phyloP scores from a whole-genome alignment of 2,113 vertebrate genomes.

The Tympanuchus pallidicinctus region DNA sequence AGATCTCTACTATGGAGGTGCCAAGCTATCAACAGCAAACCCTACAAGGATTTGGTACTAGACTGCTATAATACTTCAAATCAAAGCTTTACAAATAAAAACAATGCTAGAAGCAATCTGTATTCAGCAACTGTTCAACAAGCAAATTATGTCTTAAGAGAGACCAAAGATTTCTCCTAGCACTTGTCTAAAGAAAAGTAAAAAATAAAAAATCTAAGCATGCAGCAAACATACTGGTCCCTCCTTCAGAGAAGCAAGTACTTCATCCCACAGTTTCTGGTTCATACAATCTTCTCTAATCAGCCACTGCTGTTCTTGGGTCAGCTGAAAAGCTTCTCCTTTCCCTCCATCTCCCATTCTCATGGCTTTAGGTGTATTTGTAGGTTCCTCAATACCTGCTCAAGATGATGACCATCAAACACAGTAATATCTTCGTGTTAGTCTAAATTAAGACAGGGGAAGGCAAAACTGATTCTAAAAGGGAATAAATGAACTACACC shows the following conservation, averaged over 20 bases:
- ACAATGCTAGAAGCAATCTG: background rate
- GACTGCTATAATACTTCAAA: background rate
- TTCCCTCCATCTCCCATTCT: conserved; percentile 81
- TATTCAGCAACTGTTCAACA: background rate
- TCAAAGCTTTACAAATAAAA: background rate
- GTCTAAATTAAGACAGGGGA: background rate
- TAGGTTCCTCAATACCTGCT: conserved; percentile 73
- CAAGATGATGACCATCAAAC: conserved; percentile 39
- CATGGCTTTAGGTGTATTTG: conserved; percentile 81
- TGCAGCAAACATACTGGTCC: conserved; percentile 87
- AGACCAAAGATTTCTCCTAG: background rate
- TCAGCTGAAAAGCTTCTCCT: conserved; percentile 91
- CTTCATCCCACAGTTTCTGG: conserved; percentile 97
- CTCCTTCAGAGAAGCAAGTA: conserved; percentile 89
- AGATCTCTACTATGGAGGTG: background rate
- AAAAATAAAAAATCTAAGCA: background rate
- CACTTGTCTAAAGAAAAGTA: background rate
- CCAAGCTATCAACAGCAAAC: background rate
- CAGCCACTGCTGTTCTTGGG: conserved; percentile 88
- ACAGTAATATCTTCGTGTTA: background rate
- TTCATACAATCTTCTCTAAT: conserved; percentile 93
- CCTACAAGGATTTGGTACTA: background rate
- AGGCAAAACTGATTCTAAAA: background rate
- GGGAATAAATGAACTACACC: background rate
- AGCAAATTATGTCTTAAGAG: background rate